Conservation (phyloP, 2,113 vertebrate genomes). For the Phoenicopterus ruber region DNA sequence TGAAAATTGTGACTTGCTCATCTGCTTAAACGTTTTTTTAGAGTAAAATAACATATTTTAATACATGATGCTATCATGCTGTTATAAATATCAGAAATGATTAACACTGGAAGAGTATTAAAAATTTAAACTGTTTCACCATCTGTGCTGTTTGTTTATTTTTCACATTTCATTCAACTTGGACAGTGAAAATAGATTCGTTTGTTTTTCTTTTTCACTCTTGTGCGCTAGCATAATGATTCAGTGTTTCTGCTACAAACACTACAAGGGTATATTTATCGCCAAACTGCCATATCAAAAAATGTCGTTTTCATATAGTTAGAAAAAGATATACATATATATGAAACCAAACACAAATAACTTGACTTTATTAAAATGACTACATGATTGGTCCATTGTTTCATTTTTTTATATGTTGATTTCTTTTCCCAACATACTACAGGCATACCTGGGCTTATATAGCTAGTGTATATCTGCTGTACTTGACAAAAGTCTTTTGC, state of each 20-base stretch:
- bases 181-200: neutral
- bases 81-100: constrained; percentile 8
- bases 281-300: neutral
- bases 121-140: constrained; percentile 52
- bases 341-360: neutral
- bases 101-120: constrained; percentile 32
- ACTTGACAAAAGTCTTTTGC: neutral
- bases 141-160: constrained; percentile 62
- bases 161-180: constrained; percentile 52
- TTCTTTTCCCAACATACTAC: neutral
- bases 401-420: neutral
- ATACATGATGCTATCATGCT: neutral
- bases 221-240: neutral
- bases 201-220: neutral
- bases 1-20: neutral
- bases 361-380: neutral
- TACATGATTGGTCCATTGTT: neutral
- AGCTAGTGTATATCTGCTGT: neutral
- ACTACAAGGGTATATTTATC: neutral
- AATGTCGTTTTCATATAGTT: neutral
- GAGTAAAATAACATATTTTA: neutral
- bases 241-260: neutral
- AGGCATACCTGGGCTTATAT: neutral
- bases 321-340: neutral
- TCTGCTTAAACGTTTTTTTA: neutral